These are phyloP conservation scores for Coregonus suidteri DNA, from an alignment of 2,797 vertebrate species.

Conservation along the genomic window DNA sequence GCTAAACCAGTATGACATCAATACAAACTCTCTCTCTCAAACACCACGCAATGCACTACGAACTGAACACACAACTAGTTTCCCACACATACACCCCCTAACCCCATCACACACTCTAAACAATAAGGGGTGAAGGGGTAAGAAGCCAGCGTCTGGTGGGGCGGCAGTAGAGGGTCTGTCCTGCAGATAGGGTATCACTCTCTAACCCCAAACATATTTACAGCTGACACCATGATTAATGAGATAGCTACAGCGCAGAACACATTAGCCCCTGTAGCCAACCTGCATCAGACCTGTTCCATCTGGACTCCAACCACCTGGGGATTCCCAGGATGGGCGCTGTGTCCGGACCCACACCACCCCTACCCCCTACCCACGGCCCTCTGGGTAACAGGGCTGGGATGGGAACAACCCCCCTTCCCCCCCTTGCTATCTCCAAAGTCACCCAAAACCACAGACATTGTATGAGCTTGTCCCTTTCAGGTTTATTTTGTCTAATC, in stretches of 20 bases:
- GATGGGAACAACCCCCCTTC: conserved; percentile 3
- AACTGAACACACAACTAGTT: not conserved
- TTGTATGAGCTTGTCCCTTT: no score
- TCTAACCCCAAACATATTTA: conserved; percentile 88
- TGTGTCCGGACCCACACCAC: not conserved
- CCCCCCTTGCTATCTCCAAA: conserved; percentile 37
- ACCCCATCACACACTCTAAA: not conserved
- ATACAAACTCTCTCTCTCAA: not conserved
- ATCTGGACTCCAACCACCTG: conserved; percentile 73
- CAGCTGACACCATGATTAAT: conserved; percentile 95
- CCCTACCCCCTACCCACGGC: not conserved
- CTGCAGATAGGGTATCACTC: conserved; percentile 81
- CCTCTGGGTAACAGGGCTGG: conserved; percentile 13
- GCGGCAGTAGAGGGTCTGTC: conserved; percentile 70
- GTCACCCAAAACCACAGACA: no score
- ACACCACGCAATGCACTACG: conserved; percentile 8
- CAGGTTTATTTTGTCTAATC: no score
- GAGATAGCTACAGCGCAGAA: conserved; percentile 71
- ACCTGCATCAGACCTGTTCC: conserved; percentile 62
- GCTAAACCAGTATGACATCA: not conserved
- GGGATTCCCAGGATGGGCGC: conserved; percentile 41
- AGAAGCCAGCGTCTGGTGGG: conserved; percentile 63
- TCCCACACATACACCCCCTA: not conserved
- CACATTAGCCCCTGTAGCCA: conserved; percentile 80
- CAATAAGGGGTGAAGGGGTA: conserved; percentile 35